Conservation (phyloP, 2,113 vertebrate genomes). For the Petaurus breviceps region DNA sequence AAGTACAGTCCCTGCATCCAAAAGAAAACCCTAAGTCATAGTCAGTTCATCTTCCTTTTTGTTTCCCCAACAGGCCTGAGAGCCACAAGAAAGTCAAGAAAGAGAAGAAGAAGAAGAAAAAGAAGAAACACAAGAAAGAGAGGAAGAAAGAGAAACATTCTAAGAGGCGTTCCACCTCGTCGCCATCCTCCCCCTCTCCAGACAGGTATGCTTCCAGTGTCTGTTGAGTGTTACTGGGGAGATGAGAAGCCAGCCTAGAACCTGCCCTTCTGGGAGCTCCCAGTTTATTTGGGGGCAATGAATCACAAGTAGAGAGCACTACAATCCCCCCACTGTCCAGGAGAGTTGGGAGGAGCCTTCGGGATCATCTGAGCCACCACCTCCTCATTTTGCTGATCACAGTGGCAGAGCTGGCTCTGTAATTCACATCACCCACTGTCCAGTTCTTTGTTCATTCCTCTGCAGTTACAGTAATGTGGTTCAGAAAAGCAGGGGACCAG, state of each 20-base stretch:
- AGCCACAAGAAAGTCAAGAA: conserved; percentile 89
- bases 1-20: neutral
- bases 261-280: too few relatives aligned
- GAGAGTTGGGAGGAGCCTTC: neutral
- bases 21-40: neutral
- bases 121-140: conserved; percentile 84
- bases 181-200: conserved; percentile 75
- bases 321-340: too few relatives aligned
- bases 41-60: neutral
- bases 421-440: neutral
- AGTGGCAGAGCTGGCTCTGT: neutral
- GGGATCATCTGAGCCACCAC: too few relatives aligned
- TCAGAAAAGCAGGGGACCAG: neutral
- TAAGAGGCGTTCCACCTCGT: conserved; percentile 60
- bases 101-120: conserved; percentile 88
- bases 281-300: too few relatives aligned
- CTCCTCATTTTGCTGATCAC: too few relatives aligned
- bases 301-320: too few relatives aligned
- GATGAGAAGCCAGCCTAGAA: neutral
- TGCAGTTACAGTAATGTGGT: neutral
- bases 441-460: neutral
- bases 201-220: neutral
- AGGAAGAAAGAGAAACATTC: conserved; percentile 84
- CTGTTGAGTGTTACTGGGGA: neutral
- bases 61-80: conserved; percentile 67